Evolutionary conservation across 2,888 invertebrate genomes (phyloP).

Genomic region (Aporophyla nigra): DNA sequence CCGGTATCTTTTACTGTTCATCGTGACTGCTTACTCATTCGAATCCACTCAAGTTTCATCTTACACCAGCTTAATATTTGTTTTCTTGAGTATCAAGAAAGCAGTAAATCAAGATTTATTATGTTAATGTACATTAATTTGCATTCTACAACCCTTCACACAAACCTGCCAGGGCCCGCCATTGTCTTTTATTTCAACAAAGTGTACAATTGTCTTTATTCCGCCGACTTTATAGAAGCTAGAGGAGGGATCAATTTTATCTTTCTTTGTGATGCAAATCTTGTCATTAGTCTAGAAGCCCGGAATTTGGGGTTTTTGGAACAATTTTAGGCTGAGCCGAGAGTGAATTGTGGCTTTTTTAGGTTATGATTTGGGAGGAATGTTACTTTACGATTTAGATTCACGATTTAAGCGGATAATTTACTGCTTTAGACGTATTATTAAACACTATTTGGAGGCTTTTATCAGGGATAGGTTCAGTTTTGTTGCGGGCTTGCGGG

Average conservation of each 20-base stretch:
- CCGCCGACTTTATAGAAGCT: slow-evolving; percentile 42
- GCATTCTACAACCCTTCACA: slow-evolving; percentile 55
- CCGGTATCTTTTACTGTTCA: not conserved
- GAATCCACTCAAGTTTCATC: slow-evolving; percentile 10
- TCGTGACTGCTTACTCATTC: slow-evolving; percentile 1
- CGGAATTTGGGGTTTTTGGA: slow-evolving; percentile 43
- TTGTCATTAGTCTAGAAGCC: slow-evolving; percentile 50
- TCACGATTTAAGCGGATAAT: not conserved
- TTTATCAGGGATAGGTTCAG: too few species aligned
- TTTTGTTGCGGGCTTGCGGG: too few species aligned
- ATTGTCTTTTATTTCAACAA: slow-evolving; percentile 54
- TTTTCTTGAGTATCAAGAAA: slow-evolving; percentile 36
- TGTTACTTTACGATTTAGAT: not conserved
- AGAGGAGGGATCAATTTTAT: slow-evolving; percentile 52
- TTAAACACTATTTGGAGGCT: not conserved
- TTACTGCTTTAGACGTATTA: too few species aligned
- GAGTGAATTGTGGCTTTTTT: slow-evolving; percentile 31
- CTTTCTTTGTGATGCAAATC: slow-evolving; percentile 62
- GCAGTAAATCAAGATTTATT: slow-evolving; percentile 58
- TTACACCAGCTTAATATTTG: slow-evolving; percentile 42
- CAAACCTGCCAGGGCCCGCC: slow-evolving; percentile 47
- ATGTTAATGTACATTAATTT: slow-evolving; percentile 57
- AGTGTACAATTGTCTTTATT: slow-evolving; percentile 54
- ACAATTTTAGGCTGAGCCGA: slow-evolving; percentile 24
- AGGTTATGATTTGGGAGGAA: slow-evolving; percentile 11